phyloP scores from a whole-genome alignment of 2,888 invertebrate genomes.

The Herminia tarsipennalis region DNA sequence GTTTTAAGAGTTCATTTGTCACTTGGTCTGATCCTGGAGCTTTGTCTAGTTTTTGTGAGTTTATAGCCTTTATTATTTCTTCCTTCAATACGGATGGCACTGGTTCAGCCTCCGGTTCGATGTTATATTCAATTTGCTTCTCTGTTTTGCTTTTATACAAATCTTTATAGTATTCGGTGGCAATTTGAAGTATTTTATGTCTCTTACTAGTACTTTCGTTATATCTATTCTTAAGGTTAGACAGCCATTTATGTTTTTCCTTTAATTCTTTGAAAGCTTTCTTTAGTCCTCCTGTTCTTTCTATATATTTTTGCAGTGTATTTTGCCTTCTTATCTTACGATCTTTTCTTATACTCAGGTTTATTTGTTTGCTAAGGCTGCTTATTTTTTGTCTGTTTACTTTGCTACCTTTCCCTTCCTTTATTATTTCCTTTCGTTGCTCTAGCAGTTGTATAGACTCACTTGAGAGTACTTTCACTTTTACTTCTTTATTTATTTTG shows the following conservation, averaged over 20 bases:
- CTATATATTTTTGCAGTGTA: conserved; percentile 14
- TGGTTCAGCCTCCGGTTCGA: not conserved
- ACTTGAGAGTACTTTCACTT: too few relatives aligned
- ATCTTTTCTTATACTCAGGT: conserved; percentile 17
- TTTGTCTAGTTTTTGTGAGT: not conserved
- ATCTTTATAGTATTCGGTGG: not conserved
- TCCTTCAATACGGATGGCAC: not conserved
- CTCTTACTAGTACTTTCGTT: not conserved
- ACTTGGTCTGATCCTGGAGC: not conserved
- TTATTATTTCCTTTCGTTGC: too few relatives aligned
- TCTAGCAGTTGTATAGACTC: too few relatives aligned
- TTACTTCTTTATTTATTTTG: too few relatives aligned
- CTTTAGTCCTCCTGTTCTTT: conserved; percentile 19
- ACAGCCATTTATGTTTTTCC: conserved; percentile 19
- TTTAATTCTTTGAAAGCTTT: conserved; percentile 27
- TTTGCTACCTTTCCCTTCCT: not conserved
- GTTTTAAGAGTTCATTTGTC: not conserved
- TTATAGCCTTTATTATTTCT: conserved; percentile 2
- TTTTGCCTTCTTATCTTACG: conserved; percentile 13
- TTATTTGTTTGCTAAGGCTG: conserved; percentile 15
- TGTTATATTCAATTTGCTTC: not conserved
- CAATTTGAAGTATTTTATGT: not conserved
- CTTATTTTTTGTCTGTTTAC: not conserved
- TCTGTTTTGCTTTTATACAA: conserved; percentile 1
- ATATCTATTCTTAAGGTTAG: conserved; percentile 5